Percentiles rank a stretch among this genome's conserved stretches.
Evolutionary conservation across 2,113 vertebrate genomes (phyloP).

Genomic region (Mirounga angustirostris): DNA sequence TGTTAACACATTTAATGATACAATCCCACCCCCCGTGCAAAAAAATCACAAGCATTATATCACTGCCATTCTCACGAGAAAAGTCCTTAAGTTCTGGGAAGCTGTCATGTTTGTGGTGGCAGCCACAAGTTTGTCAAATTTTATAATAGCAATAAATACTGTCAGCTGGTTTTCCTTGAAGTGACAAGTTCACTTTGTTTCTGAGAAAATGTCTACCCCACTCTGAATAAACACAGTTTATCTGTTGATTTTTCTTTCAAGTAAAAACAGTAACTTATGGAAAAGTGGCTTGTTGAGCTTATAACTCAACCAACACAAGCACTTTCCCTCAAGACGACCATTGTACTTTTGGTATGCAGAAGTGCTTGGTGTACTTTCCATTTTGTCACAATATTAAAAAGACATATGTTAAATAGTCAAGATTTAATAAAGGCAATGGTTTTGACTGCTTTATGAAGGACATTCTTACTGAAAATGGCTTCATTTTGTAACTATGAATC

Average conservation of each 20-base stretch:
- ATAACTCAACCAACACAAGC: not conserved
- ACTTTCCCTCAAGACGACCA: not conserved
- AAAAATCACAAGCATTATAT: not conserved
- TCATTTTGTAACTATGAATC: not conserved
- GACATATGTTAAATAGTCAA: not conserved
- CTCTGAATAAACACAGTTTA: not conserved
- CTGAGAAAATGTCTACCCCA: conserved; percentile 7
- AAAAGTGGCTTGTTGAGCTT: not conserved
- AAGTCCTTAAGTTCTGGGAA: not conserved
- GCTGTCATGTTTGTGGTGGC: not conserved
- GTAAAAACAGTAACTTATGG: not conserved
- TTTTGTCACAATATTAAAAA: not conserved
- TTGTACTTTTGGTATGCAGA: not conserved
- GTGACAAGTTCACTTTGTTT: conserved; percentile 22
- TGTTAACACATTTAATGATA: not conserved
- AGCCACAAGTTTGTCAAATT: not conserved
- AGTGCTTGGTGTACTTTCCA: not conserved
- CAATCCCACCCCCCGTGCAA: not conserved
- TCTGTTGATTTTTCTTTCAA: not conserved
- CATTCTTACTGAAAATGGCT: not conserved
- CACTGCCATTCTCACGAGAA: not conserved
- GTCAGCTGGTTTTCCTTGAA: not conserved
- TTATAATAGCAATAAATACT: not conserved
- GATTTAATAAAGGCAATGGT: not conserved
- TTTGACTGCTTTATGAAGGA: not conserved